These are phyloP conservation scores for Xyliphius kryptos DNA, from an alignment of 2,113 vertebrate genomes.

Conservation along the genomic window DNA sequence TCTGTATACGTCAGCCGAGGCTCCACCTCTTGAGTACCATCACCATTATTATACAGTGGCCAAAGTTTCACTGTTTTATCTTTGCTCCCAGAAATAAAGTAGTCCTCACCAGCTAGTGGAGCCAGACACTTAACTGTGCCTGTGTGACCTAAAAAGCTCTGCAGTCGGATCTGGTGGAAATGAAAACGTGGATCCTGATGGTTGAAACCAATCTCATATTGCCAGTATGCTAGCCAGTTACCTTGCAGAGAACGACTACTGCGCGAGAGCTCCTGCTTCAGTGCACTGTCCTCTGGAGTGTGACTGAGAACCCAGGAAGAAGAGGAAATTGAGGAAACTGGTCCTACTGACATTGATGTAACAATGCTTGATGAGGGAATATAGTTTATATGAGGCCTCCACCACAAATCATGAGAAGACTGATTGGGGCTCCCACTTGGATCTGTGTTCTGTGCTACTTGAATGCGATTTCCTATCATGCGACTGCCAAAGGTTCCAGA, in stretches of 20 bases:
- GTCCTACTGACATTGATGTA: too few species aligned
- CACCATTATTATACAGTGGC: constrained; percentile 89
- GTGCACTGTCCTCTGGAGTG: constrained; percentile 66
- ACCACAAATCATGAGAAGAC: constrained; percentile 56
- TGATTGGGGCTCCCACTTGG: constrained; percentile 45
- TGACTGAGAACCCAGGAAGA: constrained; percentile 55
- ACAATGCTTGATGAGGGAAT: constrained; percentile 32
- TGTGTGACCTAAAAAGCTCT: constrained; percentile 85
- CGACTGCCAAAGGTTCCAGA: constrained; percentile 92
- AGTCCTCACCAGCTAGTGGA: constrained; percentile 81
- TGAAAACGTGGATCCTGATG: constrained; percentile 90
- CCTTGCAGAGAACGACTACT: constrained; percentile 82
- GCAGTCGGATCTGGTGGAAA: constrained; percentile 95
- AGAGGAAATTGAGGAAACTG: constrained; percentile 51
- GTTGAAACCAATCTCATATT: constrained; percentile 92
- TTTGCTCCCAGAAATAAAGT: constrained; percentile 93
- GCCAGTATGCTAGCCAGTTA: constrained; percentile 98
- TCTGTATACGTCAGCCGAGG: constrained; percentile 75
- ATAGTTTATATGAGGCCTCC: constrained; percentile 45
- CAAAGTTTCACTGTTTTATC: constrained; percentile 93
- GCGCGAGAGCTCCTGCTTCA: constrained; percentile 85
- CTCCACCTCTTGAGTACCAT: constrained; percentile 79
- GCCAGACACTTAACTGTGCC: constrained; percentile 87
- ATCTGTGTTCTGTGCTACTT: constrained; percentile 72
- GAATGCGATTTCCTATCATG: constrained; percentile 91